Evolutionary conservation across 2,797 vertebrate species (phyloP), one percentile per base, ranked within the genome.

Genomic region (Enteromius mattozi): DNA sequence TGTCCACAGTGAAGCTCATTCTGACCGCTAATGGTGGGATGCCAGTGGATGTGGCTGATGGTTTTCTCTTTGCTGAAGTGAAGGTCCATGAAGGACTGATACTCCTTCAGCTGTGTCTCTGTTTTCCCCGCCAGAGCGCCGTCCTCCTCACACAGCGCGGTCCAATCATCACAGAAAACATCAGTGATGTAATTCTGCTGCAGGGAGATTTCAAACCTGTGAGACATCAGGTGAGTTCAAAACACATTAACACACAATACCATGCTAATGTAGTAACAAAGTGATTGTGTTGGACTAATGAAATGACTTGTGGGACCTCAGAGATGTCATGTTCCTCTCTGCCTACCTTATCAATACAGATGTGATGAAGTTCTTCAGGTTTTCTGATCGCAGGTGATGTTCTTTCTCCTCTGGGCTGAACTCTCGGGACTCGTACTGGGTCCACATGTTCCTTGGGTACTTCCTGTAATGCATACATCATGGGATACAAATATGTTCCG

Each of bases 151-250:
- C 86, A 92, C 72, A 97, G 90, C 27, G 72, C 91, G 72, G 91
- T 95, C 94, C 96, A 97, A 89, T 97, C 97, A 65, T 99, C 96
- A 17, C 89, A 40, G 84, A 98, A 97, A 30, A 94, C 92, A 14
- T 99, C 93, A 90, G 93, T 94, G 72, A 98, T 97, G 89, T 95
- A 92, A 85, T 97, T 97, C 93, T 99, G 97, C 88, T 98, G 98
- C 78, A 98, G 90, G 19, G 94, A 96, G 47, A 92, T 80, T 87
- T 97, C 93, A 83, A 96, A 89, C 91, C 98, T 99, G 87, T 88
- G 17, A 59, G 6, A 85, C 42, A 69, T 51, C 24, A 74, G 71
- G 5, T 19, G 45, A 74, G 45, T 3, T 51, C 9, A 74, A 27
- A 51, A 33, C 12, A 7, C 61, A 63, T 17, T 7, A 33, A 51